Percentiles rank a stretch among this genome's conserved stretches.
Evolutionary conservation across 2,113 vertebrate species (phyloP).

Genomic region (Archilochus colubris): DNA sequence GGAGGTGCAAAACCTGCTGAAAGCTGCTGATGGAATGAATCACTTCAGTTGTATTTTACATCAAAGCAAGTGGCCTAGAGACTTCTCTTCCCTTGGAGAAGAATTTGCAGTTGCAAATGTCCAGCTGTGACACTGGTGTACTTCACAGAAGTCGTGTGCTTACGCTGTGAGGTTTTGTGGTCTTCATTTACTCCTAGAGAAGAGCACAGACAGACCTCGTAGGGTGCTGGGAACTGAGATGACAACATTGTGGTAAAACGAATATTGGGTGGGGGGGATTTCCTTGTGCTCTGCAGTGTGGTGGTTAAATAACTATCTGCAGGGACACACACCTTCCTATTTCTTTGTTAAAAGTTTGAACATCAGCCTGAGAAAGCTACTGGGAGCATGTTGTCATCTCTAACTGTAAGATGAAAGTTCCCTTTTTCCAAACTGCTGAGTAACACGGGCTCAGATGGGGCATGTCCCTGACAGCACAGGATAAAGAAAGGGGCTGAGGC

Average conservation of each 20-base stretch:
- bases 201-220: rapidly evolving
- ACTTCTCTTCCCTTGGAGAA: not conserved
- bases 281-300: not conserved
- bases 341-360: not conserved
- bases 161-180: rapidly evolving
- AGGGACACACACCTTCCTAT: not conserved
- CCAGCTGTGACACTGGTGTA: not conserved
- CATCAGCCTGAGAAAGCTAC: not conserved
- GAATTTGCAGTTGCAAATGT: not conserved
- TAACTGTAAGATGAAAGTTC: not conserved
- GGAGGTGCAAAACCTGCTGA: not conserved
- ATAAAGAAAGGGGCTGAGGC: not conserved
- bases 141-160: rapidly evolving
- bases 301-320: not conserved
- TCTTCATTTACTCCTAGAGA: not conserved
- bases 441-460: not conserved
- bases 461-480: not conserved
- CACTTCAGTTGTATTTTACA: not conserved
- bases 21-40: not conserved
- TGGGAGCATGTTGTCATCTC: not conserved
- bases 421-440: not conserved
- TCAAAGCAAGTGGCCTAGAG: not conserved
- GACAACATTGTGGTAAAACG: not conserved
- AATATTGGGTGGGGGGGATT: not conserved
- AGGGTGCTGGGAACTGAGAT: not conserved